Conservation (phyloP, 2,888 invertebrate species). For the Altica lythri region DNA sequence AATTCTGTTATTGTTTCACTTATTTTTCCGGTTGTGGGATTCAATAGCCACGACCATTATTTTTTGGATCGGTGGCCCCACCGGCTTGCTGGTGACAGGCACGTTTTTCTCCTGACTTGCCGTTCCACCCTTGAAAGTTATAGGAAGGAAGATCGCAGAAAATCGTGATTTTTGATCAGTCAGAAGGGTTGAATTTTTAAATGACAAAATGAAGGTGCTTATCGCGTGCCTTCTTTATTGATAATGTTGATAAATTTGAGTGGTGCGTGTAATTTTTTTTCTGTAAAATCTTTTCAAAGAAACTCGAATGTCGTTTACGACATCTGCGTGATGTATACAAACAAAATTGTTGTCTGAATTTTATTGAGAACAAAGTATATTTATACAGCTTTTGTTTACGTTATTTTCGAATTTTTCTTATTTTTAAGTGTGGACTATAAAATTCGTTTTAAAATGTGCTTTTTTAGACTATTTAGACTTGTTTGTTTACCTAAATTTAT, state of each 20-base stretch:
- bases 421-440: too few relatives aligned
- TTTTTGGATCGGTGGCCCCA: constrained; percentile 29
- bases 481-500: too few relatives aligned
- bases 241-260: constrained; percentile 1
- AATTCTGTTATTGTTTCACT: not conserved
- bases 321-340: too few relatives aligned
- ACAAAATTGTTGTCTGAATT: too few relatives aligned
- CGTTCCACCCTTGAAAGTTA: constrained; percentile 3
- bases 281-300: too few relatives aligned
- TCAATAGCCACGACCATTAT: constrained; percentile 1
- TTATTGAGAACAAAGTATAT: too few relatives aligned
- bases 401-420: too few relatives aligned
- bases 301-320: too few relatives aligned
- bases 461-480: too few relatives aligned
- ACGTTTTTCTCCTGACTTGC: constrained; percentile 19
- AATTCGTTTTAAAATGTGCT: too few relatives aligned
- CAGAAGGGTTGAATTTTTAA: constrained; percentile 16
- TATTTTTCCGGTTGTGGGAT: not conserved
- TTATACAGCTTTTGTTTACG: too few relatives aligned
- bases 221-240: constrained; percentile 19
- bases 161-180: constrained; percentile 1
- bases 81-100: constrained; percentile 38
- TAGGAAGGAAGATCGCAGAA: not conserved
- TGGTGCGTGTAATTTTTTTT: constrained; percentile 4
- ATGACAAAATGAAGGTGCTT: not conserved